Evolutionary conservation across 2,888 invertebrate species (phyloP).

Genomic region (Aradus depressus): DNA sequence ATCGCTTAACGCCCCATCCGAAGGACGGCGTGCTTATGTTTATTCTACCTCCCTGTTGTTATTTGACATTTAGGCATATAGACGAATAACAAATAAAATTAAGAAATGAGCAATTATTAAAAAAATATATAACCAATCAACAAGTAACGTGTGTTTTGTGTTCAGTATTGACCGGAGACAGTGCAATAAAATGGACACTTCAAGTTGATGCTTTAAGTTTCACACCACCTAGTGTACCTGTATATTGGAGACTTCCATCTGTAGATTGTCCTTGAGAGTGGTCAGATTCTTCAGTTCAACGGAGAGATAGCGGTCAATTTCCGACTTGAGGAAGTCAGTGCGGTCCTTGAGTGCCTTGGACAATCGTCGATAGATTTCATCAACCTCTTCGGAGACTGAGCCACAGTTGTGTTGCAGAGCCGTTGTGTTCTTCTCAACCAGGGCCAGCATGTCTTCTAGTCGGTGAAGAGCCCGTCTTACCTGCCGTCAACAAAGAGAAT

Average conservation of each 20-base stretch:
- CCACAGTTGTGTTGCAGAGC: constrained; percentile 81
- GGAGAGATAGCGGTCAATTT: constrained; percentile 83
- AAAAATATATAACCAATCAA: no score
- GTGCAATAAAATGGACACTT: no score
- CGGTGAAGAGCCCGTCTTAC: constrained; percentile 78
- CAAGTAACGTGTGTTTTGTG: no score
- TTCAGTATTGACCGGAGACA: no score
- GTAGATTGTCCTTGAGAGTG: constrained; percentile 83
- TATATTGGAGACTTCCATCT: constrained; percentile 88
- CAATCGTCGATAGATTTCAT: constrained; percentile 78
- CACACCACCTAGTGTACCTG: constrained; percentile 38
- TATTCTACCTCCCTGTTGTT: no score
- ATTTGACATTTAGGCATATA: no score
- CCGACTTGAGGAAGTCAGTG: constrained; percentile 72
- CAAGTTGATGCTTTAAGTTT: no score
- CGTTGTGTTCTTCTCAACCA: constrained; percentile 79
- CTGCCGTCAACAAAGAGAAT: no score
- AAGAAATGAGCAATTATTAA: no score
- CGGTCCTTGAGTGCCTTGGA: constrained; percentile 82
- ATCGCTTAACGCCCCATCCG: no score
- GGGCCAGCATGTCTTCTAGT: constrained; percentile 69
- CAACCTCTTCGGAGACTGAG: constrained; percentile 85
- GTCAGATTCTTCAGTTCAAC: constrained; percentile 77
- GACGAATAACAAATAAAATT: no score
- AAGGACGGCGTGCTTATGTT: no score